Base-by-base conservation (phyloP, 2,113 vertebrate genomes). In the Cavia aperea region DNA sequence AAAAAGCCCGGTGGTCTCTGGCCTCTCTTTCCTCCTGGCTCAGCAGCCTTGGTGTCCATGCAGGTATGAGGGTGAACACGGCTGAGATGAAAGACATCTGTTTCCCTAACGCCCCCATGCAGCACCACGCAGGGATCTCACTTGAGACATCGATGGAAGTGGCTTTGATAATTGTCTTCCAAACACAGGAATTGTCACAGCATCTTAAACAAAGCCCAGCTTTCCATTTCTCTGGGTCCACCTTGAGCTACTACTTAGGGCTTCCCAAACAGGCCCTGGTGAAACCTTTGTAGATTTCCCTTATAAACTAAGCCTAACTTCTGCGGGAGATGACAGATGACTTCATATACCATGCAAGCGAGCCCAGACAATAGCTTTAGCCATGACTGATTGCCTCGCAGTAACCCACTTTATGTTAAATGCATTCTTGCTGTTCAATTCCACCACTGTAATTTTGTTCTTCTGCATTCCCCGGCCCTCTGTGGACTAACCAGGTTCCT, bases 351-450 rank as follows among this genome's bases (percentile, higher is more conserved):
- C 99, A 99, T 99, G 98, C 99, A 99, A 98, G 99, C 98, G 98
- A 98, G 98, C 98, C 98, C 97, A 99, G 98, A 99, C 98, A 99
- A 99, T 99, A 98, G 98, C 98, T 98, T 98, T 98, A 98, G 98
- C 98, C 98, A 98, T 99, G 99, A 99, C 99, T 98, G 98, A 99
- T 99, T 98, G 98, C 98, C 98, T 98, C 96, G 98, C 98, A 97
- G 98, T 99, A 99, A 99, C 99, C 99, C 98, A 99, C 98, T 99
- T 99, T 99, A 98, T 99, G 99, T 99, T 99, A 99, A 99, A 98
- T 98, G 99, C 99, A 99, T 99, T 99, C 99, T 98, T 98, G 98
- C 98, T 98, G 98, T 99, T 99, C 98, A 98, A 98, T 99, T 98
- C 99, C 98, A 98, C 98, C 98, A 98, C 98, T 98, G 98, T 99